These are phyloP conservation scores for Listronotus bonariensis DNA, from an alignment of 1,140 invertebrate genomes.

Conservation along the genomic window DNA sequence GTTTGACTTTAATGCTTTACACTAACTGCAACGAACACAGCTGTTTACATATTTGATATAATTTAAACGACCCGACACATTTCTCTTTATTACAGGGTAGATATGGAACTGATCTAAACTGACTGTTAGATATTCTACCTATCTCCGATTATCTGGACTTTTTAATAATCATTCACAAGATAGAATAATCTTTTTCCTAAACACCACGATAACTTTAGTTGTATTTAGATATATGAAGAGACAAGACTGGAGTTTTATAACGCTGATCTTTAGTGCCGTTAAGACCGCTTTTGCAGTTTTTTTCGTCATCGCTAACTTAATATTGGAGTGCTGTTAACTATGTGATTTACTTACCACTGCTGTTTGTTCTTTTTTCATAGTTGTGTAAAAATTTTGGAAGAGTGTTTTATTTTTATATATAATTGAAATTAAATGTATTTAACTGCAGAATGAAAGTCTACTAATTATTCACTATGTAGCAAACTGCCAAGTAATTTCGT, in stretches of 20 bases:
- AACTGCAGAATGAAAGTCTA: too few species aligned
- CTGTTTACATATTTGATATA: conserved; percentile 14
- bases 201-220: conserved; percentile 16
- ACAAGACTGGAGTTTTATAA: background rate
- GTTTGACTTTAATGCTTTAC: conserved; percentile 4
- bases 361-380: too few species aligned
- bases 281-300: background rate
- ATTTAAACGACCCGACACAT: conserved; percentile 6
- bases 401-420: too few species aligned
- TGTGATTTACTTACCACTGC: too few species aligned
- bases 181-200: conserved; percentile 26
- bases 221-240: conserved; percentile 19
- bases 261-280: background rate
- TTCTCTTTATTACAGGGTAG: conserved; percentile 7
- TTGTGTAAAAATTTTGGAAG: too few species aligned
- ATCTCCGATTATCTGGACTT: conserved; percentile 27
- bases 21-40: conserved; percentile 1
- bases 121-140: conserved; percentile 14
- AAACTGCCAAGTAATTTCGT: background rate
- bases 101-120: conserved; percentile 5
- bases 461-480: too few species aligned
- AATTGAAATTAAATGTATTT: too few species aligned
- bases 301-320: too few species aligned
- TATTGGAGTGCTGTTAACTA: too few species aligned
- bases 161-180: conserved; percentile 22